Base-by-base conservation (phyloP, 2,113 vertebrate species). In the Hassar affinis region DNA sequence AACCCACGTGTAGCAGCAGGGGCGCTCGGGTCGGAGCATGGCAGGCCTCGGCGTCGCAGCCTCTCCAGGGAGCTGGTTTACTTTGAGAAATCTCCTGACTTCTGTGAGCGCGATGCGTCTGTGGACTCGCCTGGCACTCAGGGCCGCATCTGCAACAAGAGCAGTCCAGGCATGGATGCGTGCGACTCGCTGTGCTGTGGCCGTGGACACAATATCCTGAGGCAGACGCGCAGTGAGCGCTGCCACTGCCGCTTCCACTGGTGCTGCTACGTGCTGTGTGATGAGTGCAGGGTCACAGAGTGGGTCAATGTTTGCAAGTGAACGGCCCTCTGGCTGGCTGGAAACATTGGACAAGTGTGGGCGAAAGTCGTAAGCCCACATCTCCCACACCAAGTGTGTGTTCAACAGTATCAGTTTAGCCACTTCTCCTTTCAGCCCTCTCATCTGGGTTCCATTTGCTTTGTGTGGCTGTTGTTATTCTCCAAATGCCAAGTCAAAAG, bases 271-370 rank as follows among this genome's bases (percentile, higher is more conserved):
- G 96, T 97, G 89, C 91, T 97, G 71, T 97, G 96, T 22, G 95
- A 97, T 12, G 96, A 97, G 92, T 97, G 96, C 87, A 94, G 93
- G 2, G 93, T 96, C 86, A 95, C 95, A 0, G 95, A 97, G 84
- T 97, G 96, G 96, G 95, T 97, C 91, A 97, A 95, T 0, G 96
- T 97, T 66, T 97, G 96, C 92, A 97, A 97, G 90, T 97, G 95
- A 94, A 69, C 7, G 12, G 45, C 42, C 45, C 83, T 10, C 75
- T 62, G 22, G 10, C 14, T 9, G 59, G 42, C 47, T 81, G 45
- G 22, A 79, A 52, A 33, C 57, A 27, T 22, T 38, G 25, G 64
- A 61, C 27, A 45, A 45, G 54, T 57, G 42, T 64, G 42, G 51
- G 27, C 51, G 6, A n/a, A 59, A 71, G 71, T 66, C 64, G 59